Percentiles rank a stretch among this genome's conserved stretches.
These are phyloP conservation scores for Drosophila meridionalis DNA, from an alignment of 2,888 invertebrate genomes.

Conservation along the genomic window DNA sequence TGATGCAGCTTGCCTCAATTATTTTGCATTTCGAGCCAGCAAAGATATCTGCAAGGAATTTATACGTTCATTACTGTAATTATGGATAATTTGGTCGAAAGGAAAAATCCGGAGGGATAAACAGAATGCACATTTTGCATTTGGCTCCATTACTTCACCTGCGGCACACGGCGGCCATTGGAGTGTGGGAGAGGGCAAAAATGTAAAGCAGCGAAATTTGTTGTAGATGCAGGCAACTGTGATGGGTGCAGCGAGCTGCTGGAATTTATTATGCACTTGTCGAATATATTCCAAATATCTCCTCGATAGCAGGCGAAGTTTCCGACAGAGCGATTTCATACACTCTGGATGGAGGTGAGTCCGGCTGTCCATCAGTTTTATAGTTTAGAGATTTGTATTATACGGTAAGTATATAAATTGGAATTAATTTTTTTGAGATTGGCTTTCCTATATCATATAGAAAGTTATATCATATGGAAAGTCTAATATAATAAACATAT, in stretches of 20 bases:
- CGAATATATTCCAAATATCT: background rate
- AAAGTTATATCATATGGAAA: too few relatives aligned
- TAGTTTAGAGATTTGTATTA: background rate
- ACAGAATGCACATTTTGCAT: conserved; percentile 41
- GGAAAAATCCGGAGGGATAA: conserved; percentile 18
- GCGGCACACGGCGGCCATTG: background rate
- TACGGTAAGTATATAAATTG: background rate
- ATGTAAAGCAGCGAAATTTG: background rate
- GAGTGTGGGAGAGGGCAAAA: background rate
- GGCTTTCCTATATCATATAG: too few relatives aligned
- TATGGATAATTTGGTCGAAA: conserved; percentile 17
- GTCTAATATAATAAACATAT: too few relatives aligned
- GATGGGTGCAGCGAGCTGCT: background rate
- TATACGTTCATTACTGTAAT: conserved; percentile 20
- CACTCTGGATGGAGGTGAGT: too few relatives aligned
- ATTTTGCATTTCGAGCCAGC: conserved; percentile 13
- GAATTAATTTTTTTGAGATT: too few relatives aligned
- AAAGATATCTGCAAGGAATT: background rate
- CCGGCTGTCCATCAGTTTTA: background rate
- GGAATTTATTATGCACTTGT: conserved; percentile 1
- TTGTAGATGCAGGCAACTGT: background rate
- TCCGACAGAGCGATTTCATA: background rate
- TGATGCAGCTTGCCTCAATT: conserved; percentile 11
- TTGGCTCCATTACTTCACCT: conserved; percentile 30
- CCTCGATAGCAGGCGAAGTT: background rate